Evolutionary conservation across 2,797 vertebrate species (phyloP).

Genomic region (Coracias cyanogaster): DNA sequence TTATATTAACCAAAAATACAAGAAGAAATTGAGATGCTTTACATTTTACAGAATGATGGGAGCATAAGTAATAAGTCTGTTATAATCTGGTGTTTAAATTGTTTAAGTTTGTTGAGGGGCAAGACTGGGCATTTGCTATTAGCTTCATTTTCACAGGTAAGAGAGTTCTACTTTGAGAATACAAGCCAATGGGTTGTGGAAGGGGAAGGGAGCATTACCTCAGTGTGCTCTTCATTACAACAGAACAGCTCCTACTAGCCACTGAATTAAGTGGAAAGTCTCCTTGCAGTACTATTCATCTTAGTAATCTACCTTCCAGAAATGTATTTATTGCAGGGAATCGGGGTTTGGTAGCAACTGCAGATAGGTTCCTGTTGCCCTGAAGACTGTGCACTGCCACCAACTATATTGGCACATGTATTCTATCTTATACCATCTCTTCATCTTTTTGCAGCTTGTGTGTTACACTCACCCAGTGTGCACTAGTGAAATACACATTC

Average conservation of each 20-base stretch:
- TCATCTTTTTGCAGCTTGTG: neutral
- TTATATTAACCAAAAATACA: neutral
- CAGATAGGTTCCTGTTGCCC: neutral
- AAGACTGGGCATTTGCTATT: neutral
- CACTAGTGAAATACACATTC: neutral
- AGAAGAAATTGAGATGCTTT: neutral
- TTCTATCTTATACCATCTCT: neutral
- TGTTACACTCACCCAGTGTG: neutral
- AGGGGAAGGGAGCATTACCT: neutral
- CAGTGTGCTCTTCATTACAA: neutral
- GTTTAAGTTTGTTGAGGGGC: neutral
- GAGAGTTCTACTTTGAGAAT: neutral
- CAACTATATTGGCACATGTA: accelerated
- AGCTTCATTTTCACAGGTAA: neutral
- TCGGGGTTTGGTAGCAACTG: neutral
- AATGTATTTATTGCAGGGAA: neutral
- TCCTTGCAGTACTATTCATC: neutral
- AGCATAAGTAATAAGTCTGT: neutral
- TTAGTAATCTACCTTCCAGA: neutral
- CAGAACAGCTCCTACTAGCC: neutral
- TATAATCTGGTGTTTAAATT: neutral
- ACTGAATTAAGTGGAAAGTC: neutral
- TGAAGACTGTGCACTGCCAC: neutral
- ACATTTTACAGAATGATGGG: neutral
- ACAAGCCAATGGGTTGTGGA: neutral